Conservation (phyloP, 2,113 vertebrate species). For the western clawed frog (Xenopus tropicalis) region DNA sequence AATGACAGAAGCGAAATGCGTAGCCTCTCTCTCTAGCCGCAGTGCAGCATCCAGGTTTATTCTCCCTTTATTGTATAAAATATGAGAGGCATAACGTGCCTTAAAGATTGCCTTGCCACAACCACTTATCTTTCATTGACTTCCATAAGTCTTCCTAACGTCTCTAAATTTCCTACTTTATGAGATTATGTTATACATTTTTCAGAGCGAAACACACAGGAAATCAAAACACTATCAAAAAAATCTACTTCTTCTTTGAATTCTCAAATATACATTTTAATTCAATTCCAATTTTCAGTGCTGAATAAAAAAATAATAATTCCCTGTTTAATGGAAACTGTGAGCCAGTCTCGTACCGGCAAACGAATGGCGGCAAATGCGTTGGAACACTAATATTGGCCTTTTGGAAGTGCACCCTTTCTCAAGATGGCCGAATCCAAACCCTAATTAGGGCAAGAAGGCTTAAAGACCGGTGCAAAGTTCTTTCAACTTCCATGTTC, state of each 20-base stretch:
- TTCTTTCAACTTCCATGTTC: no score
- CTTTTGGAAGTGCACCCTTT: no score
- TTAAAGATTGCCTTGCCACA: slow-evolving; percentile 17
- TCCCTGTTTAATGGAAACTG: no score
- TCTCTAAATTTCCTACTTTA: slow-evolving; percentile 35
- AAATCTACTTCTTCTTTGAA: slow-evolving; percentile 13
- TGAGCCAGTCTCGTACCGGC: no score
- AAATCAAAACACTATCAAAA: slow-evolving; percentile 26
- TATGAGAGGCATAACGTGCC: slow-evolving; percentile 28
- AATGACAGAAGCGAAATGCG: neutral
- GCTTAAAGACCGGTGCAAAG: no score
- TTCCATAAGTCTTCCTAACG: slow-evolving; percentile 37
- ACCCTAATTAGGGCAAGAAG: no score
- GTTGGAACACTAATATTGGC: no score
- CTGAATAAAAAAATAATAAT: no score
- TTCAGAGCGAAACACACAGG: neutral
- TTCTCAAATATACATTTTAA: slow-evolving; percentile 12
- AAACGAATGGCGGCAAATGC: no score
- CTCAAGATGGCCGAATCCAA: no score
- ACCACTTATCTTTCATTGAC: slow-evolving; percentile 36
- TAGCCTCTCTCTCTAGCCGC: neutral
- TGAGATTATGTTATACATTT: slow-evolving; percentile 35
- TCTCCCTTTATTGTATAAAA: slow-evolving; percentile 30
- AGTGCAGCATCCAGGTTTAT: slow-evolving; percentile 10
- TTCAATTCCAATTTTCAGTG: neutral